These are phyloP conservation scores for Chymomyza procnemis DNA, from an alignment of 2,888 invertebrate genomes.

Conservation along the genomic window DNA sequence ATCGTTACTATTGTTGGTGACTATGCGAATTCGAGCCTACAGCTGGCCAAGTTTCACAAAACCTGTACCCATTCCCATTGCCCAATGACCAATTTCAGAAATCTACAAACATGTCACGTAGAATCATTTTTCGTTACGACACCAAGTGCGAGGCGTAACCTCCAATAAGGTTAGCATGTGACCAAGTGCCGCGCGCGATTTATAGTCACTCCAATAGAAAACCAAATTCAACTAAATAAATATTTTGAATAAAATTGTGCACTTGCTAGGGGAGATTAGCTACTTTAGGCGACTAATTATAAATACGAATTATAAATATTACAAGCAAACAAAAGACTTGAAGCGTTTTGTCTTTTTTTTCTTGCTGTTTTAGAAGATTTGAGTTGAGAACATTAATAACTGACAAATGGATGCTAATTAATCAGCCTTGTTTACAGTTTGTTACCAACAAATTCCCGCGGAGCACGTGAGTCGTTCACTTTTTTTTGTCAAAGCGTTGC, in stretches of 20 bases:
- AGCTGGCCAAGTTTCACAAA: background rate
- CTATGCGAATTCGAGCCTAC: background rate
- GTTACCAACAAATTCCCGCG: background rate
- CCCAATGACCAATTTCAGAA: background rate
- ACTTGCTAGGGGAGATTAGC: background rate
- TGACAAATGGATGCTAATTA: constrained; percentile 62
- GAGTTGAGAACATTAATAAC: constrained; percentile 28
- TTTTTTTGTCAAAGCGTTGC: background rate
- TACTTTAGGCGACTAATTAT: background rate
- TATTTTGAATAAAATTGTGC: background rate
- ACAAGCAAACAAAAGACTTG: background rate
- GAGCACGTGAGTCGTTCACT: constrained; percentile 51
- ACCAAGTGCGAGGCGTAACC: constrained; percentile 48
- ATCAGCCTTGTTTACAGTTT: constrained; percentile 53
- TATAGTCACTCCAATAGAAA: background rate
- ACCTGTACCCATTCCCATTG: background rate
- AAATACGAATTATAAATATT: background rate
- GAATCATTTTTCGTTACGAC: constrained; percentile 57
- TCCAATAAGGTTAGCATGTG: constrained; percentile 56
- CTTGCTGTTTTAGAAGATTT: background rate
- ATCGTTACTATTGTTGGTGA: background rate
- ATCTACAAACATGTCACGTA: constrained; percentile 62
- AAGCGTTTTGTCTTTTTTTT: no score
- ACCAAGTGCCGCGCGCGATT: constrained; percentile 2
- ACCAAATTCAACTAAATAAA: background rate